Conservation (phyloP, 2,113 vertebrate species). For the Aptenodytes forsteri region DNA sequence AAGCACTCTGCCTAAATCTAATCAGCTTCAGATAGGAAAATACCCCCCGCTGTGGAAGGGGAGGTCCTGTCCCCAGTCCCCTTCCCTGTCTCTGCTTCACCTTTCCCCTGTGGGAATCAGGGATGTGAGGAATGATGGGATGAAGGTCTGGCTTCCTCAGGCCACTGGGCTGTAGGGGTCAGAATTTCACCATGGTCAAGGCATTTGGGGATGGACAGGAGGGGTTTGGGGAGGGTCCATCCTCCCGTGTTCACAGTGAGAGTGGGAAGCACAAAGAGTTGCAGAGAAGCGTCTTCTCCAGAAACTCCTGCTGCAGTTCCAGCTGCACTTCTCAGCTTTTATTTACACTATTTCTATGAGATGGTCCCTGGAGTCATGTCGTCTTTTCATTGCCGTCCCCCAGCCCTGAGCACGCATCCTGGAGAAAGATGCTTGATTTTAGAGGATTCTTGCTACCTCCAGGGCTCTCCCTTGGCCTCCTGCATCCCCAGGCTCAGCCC, state of each 20-base stretch:
- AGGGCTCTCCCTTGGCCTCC: neutral
- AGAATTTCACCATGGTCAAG: neutral
- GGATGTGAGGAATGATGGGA: neutral
- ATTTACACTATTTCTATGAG: neutral
- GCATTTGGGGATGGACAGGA: neutral
- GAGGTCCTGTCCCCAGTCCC: neutral
- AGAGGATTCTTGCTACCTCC: neutral
- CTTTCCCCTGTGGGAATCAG: neutral
- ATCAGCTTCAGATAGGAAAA: slow-evolving; percentile 57
- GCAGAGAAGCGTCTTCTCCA: neutral
- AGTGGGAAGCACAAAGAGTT: neutral
- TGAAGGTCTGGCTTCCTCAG: neutral
- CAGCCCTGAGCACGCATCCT: neutral
- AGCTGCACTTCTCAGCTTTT: neutral
- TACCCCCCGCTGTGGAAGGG: neutral
- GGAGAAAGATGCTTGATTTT: neutral
- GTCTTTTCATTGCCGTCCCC: neutral
- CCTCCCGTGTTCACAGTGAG: neutral
- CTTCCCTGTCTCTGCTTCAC: neutral
- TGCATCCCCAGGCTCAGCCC: neutral
- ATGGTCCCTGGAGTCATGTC: neutral
- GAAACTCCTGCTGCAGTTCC: neutral
- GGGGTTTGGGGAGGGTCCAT: neutral
- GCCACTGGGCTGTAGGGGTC: neutral
- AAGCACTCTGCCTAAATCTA: slow-evolving; percentile 13